Base-by-base conservation (phyloP, 2,797 vertebrate species). In the Melanogrammus aeglefinus region DNA sequence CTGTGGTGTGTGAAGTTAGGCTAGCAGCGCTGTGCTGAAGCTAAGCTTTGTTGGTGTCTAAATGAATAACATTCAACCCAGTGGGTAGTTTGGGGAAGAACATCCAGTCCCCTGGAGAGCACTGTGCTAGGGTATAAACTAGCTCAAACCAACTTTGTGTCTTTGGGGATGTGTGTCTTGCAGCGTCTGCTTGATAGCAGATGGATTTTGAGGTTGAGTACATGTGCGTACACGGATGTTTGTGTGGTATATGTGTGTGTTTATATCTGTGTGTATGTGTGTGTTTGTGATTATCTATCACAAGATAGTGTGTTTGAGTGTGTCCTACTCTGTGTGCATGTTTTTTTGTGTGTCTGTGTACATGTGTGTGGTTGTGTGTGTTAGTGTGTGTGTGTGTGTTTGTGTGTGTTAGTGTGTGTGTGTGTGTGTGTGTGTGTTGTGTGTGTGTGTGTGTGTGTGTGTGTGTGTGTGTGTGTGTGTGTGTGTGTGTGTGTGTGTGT, bases 71-170 rank as follows among this genome's bases (percentile, higher is more conserved):
- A 69, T 69, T 69, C n/a, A 27, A 27, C 24, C 63, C 63, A 27
- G 63, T 9, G 63, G 63, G 63, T n/a, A 21, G n/a, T 85, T 92
- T 90, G 91, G 21, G 57, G 57, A 63, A 9, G 63, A 69, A 69
- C 63, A 27, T 10, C n/a, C 63, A 27, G 63, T 69, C 24, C 24
- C 63, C 57, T 41, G 75, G 63, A 77, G 77, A 87, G 83, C 86
- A 82, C 88, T 86, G 89, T 85, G 88, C 86, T 85, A 88, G 88
- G 86, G 87, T 86, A 91, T 88, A 12, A 90, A 90, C 89, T 90
- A 86, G 63, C 63, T 27, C 63, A 24, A 27, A 27, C 63, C 14
- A 9, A 69, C 63, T 27, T 14, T 24, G 21, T 24, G 24, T 27
- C 63, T 12, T 69, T 27, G 63, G n/a, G 63, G n/a, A 27, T 69